Evolutionary conservation across 2,797 vertebrate species (phyloP).

Genomic region (Lophotriccus pileatus): DNA sequence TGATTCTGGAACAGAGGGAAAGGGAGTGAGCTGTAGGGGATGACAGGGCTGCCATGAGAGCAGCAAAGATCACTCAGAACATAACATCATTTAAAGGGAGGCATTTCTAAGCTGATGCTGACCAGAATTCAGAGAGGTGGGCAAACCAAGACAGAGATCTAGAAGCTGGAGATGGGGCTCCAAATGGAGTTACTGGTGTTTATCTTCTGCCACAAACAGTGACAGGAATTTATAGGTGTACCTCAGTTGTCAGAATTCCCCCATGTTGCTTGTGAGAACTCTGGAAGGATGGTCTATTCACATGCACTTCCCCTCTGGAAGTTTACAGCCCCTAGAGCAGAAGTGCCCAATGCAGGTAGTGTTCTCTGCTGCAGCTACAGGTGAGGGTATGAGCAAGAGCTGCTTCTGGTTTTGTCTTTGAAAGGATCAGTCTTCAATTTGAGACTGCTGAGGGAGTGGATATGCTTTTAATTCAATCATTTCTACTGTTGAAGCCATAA

Average conservation of each 20-base stretch:
- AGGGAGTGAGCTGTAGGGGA: not conserved
- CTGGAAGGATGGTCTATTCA: not conserved
- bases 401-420: not conserved
- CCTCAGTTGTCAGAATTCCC: not conserved
- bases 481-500: not conserved
- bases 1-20: not conserved
- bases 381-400: not conserved
- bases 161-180: not conserved
- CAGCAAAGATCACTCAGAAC: not conserved
- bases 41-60: not conserved
- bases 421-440: not conserved
- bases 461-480: not conserved
- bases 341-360: not conserved
- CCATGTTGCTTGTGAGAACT: not conserved
- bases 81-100: not conserved
- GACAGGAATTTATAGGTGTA: not conserved
- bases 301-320: not conserved
- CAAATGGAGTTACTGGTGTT: not conserved
- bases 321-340: not conserved
- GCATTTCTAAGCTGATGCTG: not conserved
- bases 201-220: not conserved
- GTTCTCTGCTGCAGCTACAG: not conserved
- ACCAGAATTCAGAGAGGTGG: not conserved
- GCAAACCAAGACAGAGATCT: not conserved
- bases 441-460: not conserved